Evolutionary conservation across 2,113 vertebrate genomes (phyloP), one percentile per base, ranked within the genome.

Genomic region (Prionailurus viverrinus): DNA sequence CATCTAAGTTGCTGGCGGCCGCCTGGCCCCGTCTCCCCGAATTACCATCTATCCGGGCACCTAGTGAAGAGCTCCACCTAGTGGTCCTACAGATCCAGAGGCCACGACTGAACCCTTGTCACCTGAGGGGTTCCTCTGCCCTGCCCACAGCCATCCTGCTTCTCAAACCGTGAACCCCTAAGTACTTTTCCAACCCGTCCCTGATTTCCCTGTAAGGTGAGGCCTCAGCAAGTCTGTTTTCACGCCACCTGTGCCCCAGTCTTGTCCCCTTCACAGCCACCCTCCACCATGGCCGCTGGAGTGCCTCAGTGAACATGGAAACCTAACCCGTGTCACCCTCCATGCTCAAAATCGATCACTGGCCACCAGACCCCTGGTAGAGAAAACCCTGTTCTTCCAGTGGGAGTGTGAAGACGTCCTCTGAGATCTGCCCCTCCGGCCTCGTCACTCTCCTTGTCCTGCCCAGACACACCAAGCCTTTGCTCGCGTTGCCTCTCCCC

Each of bases 21-120:
- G 0, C 16, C 65, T 8, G 14, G 12, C 51, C 12, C 0, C 3
- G n/a, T 7, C 31, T 1, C n/a, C 12, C 10, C 1, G 13, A 39
- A 0, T 7, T 10, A 27, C 7, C 3, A 6, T 9, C 36, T 2
- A 31, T 8, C 33, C 39, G 15, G 73, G 53, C 39, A 25, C 9
- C 89, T 68, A 9, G 14, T n/a, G 23, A n/a, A 93, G 73, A 25
- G 87, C 55, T 10, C 97, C 97, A 94, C 74, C 94, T 95, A 89
- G 92, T 66, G 96, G 96, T 18, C 68, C 73, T 21, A 15, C 14
- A 66, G 88, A 91, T 36, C 27, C 19, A 0, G 0, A 0, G 16
- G 39, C 23, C 74, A 13, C 53, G 45, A 53, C 51, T 0, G 13
- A 63, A 4, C 23, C n/a, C 29, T 27, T 13, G 1, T n/a, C 16